Base-by-base conservation (phyloP, 2,113 vertebrate species). In the Calonectris borealis region DNA sequence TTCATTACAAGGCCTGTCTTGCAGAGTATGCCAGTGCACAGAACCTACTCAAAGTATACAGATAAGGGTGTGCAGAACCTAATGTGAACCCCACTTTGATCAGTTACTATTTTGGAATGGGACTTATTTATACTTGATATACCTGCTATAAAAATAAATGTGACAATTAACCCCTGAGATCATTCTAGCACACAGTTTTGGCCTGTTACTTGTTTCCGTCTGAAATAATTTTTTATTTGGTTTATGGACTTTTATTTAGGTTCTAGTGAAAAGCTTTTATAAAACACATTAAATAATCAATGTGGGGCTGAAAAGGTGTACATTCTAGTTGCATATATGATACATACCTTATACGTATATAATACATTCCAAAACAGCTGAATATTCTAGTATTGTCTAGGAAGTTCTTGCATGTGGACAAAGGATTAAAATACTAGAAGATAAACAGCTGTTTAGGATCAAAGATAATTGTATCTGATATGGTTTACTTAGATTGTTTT, bases 211-310 rank as follows among this genome's bases (percentile, higher is more conserved):
- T 81, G 80, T 91, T 90, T 88, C 94, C 97, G 93, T 95, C 17
- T 89, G 95, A 95, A 97, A 97, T 71, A 61, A 58, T 91, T 91
- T 88, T 94, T 57, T 92, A 93, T 97, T 97, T 97, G 97, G 96
- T 95, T 93, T 93, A 94, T 7, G 52, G 96, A 95, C 38, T 14
- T 96, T 94, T 92, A 93, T 95, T 97, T 89, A 92, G 93, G 89
- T 96, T 97, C 94, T 93, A 91, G 94, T 97, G 96, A 97, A 97
- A 98, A 98, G 96, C 94, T 96, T 93, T 96, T 98, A 98, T 96
- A 98, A 98, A 98, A 97, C 84, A 96, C 92, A 96, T 86, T 83
- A 96, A 94, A 73, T 91, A 88, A 94, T 70, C 87, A 83, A 71
- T 68, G 87, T 78, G 90, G 97, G 93, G 96, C 52, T 88, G 94